Percentiles rank a stretch among this genome's conserved stretches.
phyloP scores from a whole-genome alignment of 2,888 invertebrate species.

The Cantharis nigra region DNA sequence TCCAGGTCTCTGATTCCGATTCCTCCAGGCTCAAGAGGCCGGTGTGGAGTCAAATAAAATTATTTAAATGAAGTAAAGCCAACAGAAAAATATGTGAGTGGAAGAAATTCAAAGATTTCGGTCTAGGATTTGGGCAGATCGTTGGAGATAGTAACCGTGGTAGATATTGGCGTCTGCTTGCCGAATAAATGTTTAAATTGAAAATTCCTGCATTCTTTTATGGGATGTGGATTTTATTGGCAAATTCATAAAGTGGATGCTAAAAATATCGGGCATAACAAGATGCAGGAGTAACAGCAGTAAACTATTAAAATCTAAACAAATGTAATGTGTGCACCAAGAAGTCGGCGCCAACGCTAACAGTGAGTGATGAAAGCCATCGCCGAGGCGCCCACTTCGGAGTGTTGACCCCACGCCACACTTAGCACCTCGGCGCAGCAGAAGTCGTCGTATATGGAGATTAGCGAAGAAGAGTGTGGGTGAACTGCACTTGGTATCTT shows the following conservation, averaged over 20 bases:
- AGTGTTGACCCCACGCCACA: constrained; percentile 36
- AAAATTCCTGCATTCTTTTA: background rate
- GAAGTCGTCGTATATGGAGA: constrained; percentile 24
- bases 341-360: constrained; percentile 35
- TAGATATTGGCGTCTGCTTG: background rate
- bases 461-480: constrained; percentile 29
- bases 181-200: background rate
- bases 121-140: background rate
- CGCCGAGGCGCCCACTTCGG: constrained; percentile 35
- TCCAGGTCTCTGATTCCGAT: too few species aligned
- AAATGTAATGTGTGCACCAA: constrained; percentile 33
- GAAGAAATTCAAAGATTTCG: background rate
- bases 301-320: constrained; percentile 30
- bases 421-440: constrained; percentile 31
- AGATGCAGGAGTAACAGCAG: background rate
- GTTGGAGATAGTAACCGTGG: too few species aligned
- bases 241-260: background rate
- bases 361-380: constrained; percentile 36
- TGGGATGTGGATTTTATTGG: background rate
- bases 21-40: too few species aligned
- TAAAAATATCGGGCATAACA: background rate
- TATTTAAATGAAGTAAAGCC: too few species aligned
- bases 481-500: constrained; percentile 32
- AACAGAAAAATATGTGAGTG: background rate
- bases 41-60: too few species aligned